Percentiles rank a stretch among this genome's conserved stretches.
phyloP scores from a whole-genome alignment of 2,888 invertebrate species.

The Philopedon plagiatum region DNA sequence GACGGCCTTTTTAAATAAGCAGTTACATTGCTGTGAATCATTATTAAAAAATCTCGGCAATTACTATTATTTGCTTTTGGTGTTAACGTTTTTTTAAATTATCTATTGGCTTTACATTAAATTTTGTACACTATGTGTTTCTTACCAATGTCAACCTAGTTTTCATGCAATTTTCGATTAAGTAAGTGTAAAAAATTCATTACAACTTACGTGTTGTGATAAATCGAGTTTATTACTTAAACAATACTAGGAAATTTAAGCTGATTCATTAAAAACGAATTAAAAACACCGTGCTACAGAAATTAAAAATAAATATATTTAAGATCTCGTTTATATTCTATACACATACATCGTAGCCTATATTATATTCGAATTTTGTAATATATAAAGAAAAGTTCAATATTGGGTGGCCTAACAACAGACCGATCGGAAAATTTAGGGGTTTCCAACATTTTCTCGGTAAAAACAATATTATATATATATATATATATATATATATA shows the following conservation, averaged over 20 bases:
- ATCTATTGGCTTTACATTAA: no score
- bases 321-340: conserved; percentile 42
- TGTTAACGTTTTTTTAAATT: no score
- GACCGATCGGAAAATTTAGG: no score
- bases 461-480: no score
- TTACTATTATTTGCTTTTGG: no score
- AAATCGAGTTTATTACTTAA: background rate
- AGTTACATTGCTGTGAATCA: no score
- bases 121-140: no score
- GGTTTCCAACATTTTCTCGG: no score
- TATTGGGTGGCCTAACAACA: background rate
- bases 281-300: conserved; percentile 38
- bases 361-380: conserved; percentile 15
- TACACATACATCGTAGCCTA: conserved; percentile 29
- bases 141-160: background rate
- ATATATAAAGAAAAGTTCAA: background rate
- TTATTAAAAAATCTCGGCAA: no score
- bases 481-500: no score
- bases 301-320: conserved; percentile 53
- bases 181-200: background rate
- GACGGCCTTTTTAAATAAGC: no score
- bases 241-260: conserved; percentile 8
- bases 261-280: conserved; percentile 18
- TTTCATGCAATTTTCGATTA: background rate
- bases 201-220: background rate